phyloP scores from a whole-genome alignment of 2,113 vertebrate species.

The Xenopus borealis region DNA sequence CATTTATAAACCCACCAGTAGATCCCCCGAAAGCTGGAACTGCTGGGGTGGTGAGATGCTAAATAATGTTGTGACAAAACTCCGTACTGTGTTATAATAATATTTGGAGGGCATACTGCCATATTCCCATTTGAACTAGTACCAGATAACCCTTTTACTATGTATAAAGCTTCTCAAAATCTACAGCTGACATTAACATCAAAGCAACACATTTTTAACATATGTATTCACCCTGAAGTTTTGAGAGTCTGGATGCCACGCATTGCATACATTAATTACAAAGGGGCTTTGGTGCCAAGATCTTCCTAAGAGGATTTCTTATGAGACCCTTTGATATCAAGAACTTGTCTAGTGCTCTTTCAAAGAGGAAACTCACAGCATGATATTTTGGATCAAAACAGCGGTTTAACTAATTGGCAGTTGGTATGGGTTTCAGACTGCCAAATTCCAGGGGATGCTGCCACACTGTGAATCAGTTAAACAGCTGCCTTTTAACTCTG shows the following conservation, averaged over 20 bases:
- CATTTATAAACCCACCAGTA: too few relatives aligned
- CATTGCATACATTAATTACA: constrained; percentile 12
- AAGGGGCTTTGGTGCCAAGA: constrained; percentile 14
- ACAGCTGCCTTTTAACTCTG: not conserved
- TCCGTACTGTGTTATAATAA: too few relatives aligned
- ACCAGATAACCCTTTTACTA: too few relatives aligned
- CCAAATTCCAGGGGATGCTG: not conserved
- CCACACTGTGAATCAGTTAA: not conserved
- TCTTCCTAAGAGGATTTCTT: constrained; percentile 4
- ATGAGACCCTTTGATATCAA: not conserved
- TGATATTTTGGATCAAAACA: not conserved
- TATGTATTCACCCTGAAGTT: constrained; percentile 4
- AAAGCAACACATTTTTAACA: constrained; percentile 11
- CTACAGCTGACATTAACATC: not conserved
- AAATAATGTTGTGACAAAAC: too few relatives aligned
- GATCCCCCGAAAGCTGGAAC: too few relatives aligned
- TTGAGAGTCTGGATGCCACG: constrained; percentile 7
- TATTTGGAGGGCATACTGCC: too few relatives aligned
- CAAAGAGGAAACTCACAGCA: not conserved
- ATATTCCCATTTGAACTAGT: too few relatives aligned
- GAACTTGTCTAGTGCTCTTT: not conserved
- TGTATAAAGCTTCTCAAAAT: too few relatives aligned
- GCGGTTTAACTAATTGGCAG: not conserved
- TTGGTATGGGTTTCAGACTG: not conserved
- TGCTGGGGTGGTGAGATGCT: too few relatives aligned